phyloP scores from a whole-genome alignment of 2,797 vertebrate genomes.

The Onychomys arenicola region DNA sequence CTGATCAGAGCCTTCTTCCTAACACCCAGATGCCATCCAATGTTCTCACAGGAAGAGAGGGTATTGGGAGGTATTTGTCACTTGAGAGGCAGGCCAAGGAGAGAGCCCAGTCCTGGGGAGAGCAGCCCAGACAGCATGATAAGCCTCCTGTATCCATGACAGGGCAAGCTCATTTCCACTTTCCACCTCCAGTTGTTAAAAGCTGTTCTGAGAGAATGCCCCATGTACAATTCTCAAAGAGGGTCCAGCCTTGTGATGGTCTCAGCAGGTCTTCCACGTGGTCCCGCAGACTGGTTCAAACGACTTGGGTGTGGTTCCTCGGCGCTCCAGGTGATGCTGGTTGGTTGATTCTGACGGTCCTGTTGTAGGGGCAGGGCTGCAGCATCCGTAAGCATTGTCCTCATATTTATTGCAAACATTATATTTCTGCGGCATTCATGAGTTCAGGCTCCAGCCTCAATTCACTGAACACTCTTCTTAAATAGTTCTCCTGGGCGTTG shows the following conservation, averaged over 20 bases:
- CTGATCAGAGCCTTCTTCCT: not conserved
- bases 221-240: not conserved
- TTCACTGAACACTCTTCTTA: not conserved
- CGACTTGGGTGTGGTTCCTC: not conserved
- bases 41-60: not conserved
- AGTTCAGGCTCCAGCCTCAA: not conserved
- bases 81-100: not conserved
- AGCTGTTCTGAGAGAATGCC: not conserved
- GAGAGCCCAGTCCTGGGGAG: not conserved
- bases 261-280: not conserved
- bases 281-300: not conserved
- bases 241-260: not conserved
- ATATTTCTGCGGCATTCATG: not conserved
- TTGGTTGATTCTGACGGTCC: not conserved
- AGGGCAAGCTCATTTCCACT: not conserved
- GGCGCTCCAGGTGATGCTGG: too few relatives aligned
- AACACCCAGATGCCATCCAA: not conserved
- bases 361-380: rapidly evolving
- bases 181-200: not conserved
- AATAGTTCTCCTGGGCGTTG: not conserved
- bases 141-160: not conserved
- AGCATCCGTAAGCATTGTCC: rapidly evolving
- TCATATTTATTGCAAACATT: not conserved
- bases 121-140: not conserved
- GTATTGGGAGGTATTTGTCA: not conserved